These are phyloP conservation scores for Bergia puertoricense DNA, from an alignment of 92 coral and sea anemone species.

Conservation along the genomic window DNA sequence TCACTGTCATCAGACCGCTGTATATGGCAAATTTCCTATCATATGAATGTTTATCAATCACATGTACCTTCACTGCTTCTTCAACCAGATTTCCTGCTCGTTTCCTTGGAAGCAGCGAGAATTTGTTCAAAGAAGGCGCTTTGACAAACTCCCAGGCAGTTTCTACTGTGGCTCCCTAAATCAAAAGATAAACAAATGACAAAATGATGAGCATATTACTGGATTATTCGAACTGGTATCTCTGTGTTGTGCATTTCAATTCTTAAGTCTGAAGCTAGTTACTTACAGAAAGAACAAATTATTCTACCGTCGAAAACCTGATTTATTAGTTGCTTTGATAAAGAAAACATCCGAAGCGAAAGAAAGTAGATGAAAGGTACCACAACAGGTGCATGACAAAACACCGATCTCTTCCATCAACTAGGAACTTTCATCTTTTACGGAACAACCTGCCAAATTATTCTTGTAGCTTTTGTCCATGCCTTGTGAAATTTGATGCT, in stretches of 20 bases:
- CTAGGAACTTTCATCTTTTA: too few species aligned
- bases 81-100: constrained; percentile 62
- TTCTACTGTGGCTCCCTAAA: constrained; percentile 65
- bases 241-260: background rate
- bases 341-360: background rate
- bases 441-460: too few species aligned
- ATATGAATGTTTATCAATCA: background rate
- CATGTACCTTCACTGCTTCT: constrained; percentile 78
- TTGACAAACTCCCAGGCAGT: constrained; percentile 74
- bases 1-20: too few species aligned
- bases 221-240: background rate
- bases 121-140: constrained; percentile 71
- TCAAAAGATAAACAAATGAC: background rate
- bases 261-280: too few species aligned
- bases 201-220: background rate
- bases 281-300: too few species aligned
- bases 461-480: too few species aligned
- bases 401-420: too few species aligned
- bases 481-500: too few species aligned
- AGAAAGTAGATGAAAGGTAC: too few species aligned
- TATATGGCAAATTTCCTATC: background rate
- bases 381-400: too few species aligned
- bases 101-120: constrained; percentile 67
- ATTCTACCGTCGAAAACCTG: too few species aligned
- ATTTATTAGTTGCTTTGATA: background rate